These are phyloP conservation scores for Urocyon cinereoargenteus DNA, from an alignment of 2,797 vertebrate species.

Conservation along the genomic window DNA sequence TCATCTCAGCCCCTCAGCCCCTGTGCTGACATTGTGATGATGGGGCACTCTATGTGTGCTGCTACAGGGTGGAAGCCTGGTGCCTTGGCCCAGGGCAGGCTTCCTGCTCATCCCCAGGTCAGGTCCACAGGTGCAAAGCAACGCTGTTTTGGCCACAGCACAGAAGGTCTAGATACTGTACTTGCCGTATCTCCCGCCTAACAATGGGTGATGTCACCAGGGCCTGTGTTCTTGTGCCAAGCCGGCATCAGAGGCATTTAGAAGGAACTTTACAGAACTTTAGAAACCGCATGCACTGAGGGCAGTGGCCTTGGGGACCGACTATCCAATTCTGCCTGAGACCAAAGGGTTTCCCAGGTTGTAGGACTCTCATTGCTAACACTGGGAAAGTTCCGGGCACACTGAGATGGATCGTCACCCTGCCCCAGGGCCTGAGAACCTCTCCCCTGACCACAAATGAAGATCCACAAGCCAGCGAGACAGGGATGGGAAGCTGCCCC, in stretches of 20 bases:
- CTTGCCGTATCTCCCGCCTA: slow-evolving; percentile 31
- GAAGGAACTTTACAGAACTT: slow-evolving; percentile 37
- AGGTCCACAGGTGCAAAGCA: background rate
- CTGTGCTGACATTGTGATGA: background rate
- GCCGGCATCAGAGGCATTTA: background rate
- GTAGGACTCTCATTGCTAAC: background rate
- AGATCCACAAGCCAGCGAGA: background rate
- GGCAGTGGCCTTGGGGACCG: background rate
- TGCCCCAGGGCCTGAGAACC: background rate
- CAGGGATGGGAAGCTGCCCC: background rate
- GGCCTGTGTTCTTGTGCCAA: slow-evolving; percentile 68
- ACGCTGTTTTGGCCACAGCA: background rate
- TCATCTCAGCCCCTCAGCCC: background rate
- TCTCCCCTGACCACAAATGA: background rate
- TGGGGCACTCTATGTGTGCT: background rate
- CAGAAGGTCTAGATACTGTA: background rate
- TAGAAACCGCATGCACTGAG: background rate
- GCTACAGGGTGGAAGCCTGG: slow-evolving; percentile 13
- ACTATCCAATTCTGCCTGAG: background rate
- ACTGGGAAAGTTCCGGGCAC: background rate
- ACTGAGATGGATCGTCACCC: background rate
- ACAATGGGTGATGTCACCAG: slow-evolving; percentile 7
- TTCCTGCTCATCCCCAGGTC: background rate
- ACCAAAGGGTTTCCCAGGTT: background rate
- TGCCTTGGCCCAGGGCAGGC: background rate